These are phyloP conservation scores for Octodon degus DNA, from an alignment of 2,113 vertebrate genomes.

Conservation along the genomic window DNA sequence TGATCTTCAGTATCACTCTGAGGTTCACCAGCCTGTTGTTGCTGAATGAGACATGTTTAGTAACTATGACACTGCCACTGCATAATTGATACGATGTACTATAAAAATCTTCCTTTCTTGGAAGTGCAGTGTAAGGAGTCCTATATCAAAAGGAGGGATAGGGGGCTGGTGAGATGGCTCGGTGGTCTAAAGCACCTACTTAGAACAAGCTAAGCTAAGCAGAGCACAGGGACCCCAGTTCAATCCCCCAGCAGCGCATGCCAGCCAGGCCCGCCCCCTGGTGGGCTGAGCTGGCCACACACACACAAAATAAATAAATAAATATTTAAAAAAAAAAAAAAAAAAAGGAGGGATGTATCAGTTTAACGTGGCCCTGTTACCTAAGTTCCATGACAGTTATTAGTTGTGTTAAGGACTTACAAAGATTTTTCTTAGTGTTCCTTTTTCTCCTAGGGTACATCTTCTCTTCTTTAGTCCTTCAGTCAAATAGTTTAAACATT, in stretches of 20 bases:
- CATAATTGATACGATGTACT: not conserved
- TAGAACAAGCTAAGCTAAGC: too few species aligned
- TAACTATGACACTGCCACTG: not conserved
- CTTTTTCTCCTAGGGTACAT: not conserved
- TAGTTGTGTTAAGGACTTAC: not conserved
- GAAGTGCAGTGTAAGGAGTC: not conserved
- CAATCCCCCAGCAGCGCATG: too few species aligned
- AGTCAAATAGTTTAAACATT: not conserved
- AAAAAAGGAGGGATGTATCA: not conserved
- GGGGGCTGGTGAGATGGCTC: too few species aligned
- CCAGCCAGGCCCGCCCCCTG: too few species aligned
- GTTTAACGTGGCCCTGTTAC: not conserved
- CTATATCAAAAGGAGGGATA: not conserved
- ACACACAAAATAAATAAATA: too few species aligned
- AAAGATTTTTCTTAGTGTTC: not conserved
- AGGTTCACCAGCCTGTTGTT: not conserved
- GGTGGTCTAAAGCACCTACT: too few species aligned
- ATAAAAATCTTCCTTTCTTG: not conserved
- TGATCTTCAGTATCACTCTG: not conserved
- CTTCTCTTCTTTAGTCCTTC: constrained; percentile 27
- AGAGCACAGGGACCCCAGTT: too few species aligned
- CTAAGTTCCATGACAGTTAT: not conserved
- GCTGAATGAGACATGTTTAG: not conserved
- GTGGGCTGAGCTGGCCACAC: too few species aligned
- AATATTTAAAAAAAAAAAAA: too few species aligned